A percentile compares a stretch with the other conserved stretches of the same genome.
Conservation (phyloP, 2,797 vertebrate species). For the Bufotes viridis region DNA sequence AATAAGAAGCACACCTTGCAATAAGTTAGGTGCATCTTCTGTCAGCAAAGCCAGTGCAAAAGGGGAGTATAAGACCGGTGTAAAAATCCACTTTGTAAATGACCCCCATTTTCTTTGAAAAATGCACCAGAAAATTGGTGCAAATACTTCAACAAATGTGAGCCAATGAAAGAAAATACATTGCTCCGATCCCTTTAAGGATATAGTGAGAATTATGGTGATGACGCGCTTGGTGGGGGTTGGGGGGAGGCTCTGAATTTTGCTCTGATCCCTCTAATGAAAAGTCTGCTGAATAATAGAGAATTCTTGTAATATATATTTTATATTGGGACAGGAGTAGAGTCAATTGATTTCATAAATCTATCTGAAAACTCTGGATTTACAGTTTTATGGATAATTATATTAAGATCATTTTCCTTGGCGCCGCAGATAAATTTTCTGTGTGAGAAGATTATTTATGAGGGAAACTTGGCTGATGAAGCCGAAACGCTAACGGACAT, state of each 20-base stretch:
- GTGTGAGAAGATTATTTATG: conserved; percentile 37
- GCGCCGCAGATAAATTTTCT: conserved; percentile 28
- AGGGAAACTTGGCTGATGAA: conserved; percentile 4
- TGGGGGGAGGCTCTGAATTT: not conserved
- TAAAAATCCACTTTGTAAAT: too few relatives aligned
- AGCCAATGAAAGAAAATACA: too few relatives aligned
- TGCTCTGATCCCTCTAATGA: not conserved
- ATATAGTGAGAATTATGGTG: not conserved
- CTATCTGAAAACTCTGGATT: conserved; percentile 28
- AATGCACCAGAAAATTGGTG: too few relatives aligned
- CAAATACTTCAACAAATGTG: too few relatives aligned
- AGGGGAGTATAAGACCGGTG: too few relatives aligned
- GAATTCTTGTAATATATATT: not conserved
- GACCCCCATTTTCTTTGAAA: too few relatives aligned
- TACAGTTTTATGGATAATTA: conserved; percentile 57
- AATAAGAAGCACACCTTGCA: too few relatives aligned
- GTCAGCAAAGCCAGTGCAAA: too few relatives aligned
- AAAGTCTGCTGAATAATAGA: not conserved
- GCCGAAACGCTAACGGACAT: not conserved
- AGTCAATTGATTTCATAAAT: conserved; percentile 43
- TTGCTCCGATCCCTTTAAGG: not conserved
- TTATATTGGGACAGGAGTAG: conserved; percentile 2
- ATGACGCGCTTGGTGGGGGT: not conserved
- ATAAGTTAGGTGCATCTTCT: too few relatives aligned
- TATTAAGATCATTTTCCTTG: conserved; percentile 48